Conservation (phyloP, 1,140 invertebrate species). For the Drosophila melanogaster region Release_6_plus_ISO1_MT NT_037436.4:13054501-13055000, state of each 20-base stretch:
- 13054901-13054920: slow-evolving; percentile 31
- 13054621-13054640: slow-evolving; percentile 17
- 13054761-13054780: too few relatives aligned
- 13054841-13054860: neutral
- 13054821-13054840: too few relatives aligned
- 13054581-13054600: slow-evolving; percentile 44
- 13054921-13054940: slow-evolving; percentile 56
- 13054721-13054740: too few relatives aligned
- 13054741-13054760: too few relatives aligned
- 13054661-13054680: too few relatives aligned
- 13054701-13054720: too few relatives aligned
- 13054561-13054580: slow-evolving; percentile 68
- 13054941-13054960: slow-evolving; percentile 26
- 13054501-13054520: neutral
- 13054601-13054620: slow-evolving; percentile 10
- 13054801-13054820: too few relatives aligned
- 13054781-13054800: too few relatives aligned
- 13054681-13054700: neutral
- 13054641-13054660: neutral
- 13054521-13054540: slow-evolving; percentile 37
- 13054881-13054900: slow-evolving; percentile 26
- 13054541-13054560: slow-evolving; percentile 57
- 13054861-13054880: slow-evolving; percentile 1
- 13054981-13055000: slow-evolving; percentile 35
- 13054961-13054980: slow-evolving; percentile 47